Evolutionary conservation across 1,140 invertebrate genomes (phyloP).

Genomic region (Drosophila eugracilis): DNA sequence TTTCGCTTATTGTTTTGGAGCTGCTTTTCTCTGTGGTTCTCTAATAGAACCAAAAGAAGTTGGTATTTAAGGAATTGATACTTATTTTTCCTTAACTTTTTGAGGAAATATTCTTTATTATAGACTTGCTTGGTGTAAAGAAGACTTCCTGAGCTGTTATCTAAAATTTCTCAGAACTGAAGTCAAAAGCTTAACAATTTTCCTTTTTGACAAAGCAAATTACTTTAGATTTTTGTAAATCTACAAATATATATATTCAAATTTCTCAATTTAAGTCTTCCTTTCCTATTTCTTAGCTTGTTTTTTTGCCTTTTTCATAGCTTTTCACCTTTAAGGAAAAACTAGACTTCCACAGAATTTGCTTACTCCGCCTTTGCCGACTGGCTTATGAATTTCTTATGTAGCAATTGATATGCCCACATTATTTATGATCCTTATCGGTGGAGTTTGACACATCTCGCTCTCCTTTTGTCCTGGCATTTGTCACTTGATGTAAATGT

Average conservation of each 20-base stretch:
- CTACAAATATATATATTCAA: no score
- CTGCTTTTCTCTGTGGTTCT: neutral
- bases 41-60: neutral
- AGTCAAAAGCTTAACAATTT: no score
- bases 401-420: slow-evolving; percentile 55
- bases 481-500: slow-evolving; percentile 58
- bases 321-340: slow-evolving; percentile 4
- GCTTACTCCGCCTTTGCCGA: slow-evolving; percentile 21
- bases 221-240: no score
- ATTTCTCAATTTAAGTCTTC: no score
- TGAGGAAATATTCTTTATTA: no score
- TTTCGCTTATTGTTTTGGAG: slow-evolving; percentile 35
- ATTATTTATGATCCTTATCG: slow-evolving; percentile 70
- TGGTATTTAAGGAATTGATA: no score
- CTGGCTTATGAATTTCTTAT: slow-evolving; percentile 67
- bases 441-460: slow-evolving; percentile 36
- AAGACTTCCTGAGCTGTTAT: no score
- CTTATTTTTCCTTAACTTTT: no score
- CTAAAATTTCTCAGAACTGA: no score
- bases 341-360: slow-evolving; percentile 7
- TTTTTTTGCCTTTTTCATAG: neutral
- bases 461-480: slow-evolving; percentile 35
- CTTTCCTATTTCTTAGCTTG: neutral
- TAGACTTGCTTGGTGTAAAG: no score
- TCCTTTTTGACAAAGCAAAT: no score